Conservation (phyloP, 2,113 vertebrate genomes). For the Platycercus adscitus region DNA sequence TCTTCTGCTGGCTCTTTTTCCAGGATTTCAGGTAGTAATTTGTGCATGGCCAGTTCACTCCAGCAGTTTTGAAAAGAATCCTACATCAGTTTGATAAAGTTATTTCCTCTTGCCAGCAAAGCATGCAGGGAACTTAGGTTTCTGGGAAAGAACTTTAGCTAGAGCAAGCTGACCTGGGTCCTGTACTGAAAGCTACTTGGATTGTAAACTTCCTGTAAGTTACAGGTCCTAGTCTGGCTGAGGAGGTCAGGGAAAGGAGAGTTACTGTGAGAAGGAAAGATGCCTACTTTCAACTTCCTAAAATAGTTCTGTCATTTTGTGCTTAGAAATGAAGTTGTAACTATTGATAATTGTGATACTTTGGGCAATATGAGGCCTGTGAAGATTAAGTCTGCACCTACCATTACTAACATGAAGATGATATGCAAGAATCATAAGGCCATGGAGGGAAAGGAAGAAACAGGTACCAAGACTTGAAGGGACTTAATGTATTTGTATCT, state of each 20-base stretch:
- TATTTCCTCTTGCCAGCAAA: neutral
- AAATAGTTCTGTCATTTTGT: neutral
- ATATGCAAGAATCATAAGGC: neutral
- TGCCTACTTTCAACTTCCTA: neutral
- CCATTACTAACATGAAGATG: neutral
- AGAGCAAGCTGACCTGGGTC: neutral
- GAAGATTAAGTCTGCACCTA: neutral
- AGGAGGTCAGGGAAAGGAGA: neutral
- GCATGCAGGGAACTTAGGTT: neutral
- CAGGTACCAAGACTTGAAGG: neutral
- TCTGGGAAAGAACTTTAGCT: neutral
- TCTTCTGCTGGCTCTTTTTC: neutral
- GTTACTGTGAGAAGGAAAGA: neutral
- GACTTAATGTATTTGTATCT: neutral
- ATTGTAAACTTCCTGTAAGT: neutral
- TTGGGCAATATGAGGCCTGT: neutral
- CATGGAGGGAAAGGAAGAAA: neutral
- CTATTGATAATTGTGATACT: neutral
- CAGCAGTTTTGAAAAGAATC: neutral
- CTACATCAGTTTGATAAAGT: neutral
- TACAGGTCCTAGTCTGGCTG: neutral
- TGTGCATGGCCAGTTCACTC: neutral
- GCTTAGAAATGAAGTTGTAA: neutral
- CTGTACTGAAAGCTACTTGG: neutral
- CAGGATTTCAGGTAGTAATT: neutral